Conservation (phyloP, 2,113 vertebrate species). For the Mola mola region DNA sequence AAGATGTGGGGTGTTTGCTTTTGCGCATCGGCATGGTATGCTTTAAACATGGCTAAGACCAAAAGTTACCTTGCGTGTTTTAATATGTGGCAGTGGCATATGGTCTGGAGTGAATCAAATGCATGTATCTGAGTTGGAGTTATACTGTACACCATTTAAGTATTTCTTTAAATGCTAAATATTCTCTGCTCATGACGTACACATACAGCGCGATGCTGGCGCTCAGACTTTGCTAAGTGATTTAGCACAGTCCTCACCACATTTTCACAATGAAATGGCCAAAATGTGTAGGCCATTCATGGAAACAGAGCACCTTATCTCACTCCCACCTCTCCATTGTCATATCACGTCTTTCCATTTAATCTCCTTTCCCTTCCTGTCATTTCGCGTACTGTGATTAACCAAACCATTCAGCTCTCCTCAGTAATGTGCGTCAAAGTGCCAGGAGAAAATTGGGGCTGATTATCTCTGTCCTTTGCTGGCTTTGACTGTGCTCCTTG, state of each 20-base stretch:
- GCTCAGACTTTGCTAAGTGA: constrained; percentile 1
- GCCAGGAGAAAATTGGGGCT: constrained; percentile 39
- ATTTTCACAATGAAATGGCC: constrained; percentile 19
- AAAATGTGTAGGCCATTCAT: constrained; percentile 19
- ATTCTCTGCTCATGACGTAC: too few species aligned
- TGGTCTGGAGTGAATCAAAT: too few species aligned
- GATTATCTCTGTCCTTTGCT: constrained; percentile 28
- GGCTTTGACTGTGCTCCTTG: constrained; percentile 15
- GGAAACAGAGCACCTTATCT: constrained; percentile 33
- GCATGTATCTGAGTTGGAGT: too few species aligned
- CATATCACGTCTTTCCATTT: constrained; percentile 22
- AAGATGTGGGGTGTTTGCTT: too few species aligned
- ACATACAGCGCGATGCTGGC: too few species aligned
- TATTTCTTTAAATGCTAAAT: too few species aligned
- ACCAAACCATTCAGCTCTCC: constrained; percentile 11
- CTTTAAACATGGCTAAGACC: too few species aligned
- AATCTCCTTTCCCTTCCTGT: constrained; percentile 18
- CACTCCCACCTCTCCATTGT: constrained; percentile 2
- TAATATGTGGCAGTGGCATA: too few species aligned
- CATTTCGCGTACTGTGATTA: constrained; percentile 27
- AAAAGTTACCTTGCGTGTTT: too few species aligned
- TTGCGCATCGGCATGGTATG: too few species aligned
- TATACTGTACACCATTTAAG: too few species aligned
- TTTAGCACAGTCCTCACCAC: constrained; percentile 15
- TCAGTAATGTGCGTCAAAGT: constrained; percentile 20